Evolutionary conservation across 1,140 invertebrate species (phyloP).

Genomic region (Babylonia areolata): DNA sequence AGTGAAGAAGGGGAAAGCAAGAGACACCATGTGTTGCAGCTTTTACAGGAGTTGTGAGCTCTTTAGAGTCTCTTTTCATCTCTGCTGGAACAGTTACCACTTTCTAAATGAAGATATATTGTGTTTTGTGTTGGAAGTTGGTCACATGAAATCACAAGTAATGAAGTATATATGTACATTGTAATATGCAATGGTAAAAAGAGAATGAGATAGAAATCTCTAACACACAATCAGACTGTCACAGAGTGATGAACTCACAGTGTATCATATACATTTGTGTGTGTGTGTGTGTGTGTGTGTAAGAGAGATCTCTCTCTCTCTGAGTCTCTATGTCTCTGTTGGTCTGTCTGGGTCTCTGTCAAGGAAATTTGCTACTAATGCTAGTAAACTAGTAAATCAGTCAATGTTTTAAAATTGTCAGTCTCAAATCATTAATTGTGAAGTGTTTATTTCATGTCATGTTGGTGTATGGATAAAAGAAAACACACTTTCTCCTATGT

Average conservation of each 20-base stretch:
- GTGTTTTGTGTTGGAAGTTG: not conserved
- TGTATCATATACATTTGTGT: no score
- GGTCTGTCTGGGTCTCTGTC: no score
- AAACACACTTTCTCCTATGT: no score
- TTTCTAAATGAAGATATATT: not conserved
- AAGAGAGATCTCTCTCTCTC: no score
- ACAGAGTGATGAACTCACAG: no score
- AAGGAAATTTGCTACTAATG: no score
- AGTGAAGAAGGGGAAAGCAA: conserved; percentile 20
- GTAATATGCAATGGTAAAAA: not conserved
- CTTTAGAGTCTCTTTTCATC: not conserved
- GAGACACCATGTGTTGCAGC: not conserved
- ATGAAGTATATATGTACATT: not conserved
- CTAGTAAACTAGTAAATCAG: no score
- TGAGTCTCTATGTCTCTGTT: no score
- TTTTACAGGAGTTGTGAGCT: not conserved
- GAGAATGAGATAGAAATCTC: not conserved
- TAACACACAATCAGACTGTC: not conserved
- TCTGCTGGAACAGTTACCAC: no score
- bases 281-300: no score
- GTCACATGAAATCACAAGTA: not conserved
- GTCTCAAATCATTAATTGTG: not conserved
- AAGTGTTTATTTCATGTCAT: not conserved
- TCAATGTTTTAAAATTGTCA: not conserved
- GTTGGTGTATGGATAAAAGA: no score